Base-by-base conservation (phyloP, 2,888 invertebrate species). In the Hyppa rectilinea region DNA sequence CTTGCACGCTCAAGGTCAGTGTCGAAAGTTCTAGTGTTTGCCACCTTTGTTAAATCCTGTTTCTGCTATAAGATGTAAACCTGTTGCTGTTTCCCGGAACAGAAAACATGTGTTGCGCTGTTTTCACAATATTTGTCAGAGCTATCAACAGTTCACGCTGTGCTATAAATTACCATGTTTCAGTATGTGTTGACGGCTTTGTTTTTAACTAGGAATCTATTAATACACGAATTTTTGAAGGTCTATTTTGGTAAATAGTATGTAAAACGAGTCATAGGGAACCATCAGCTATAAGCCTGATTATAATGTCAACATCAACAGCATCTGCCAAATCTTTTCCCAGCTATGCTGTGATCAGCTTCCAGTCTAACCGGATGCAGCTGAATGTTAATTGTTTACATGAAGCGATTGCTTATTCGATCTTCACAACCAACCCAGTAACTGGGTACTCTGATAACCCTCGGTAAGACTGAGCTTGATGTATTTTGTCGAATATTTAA, bases 101-200 rank as follows among this genome's bases (percentile, higher is more conserved):
- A n/a, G 5, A 20, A n/a, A 59, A 31, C 52, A 67, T 59, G 26
- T 75, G 53, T 38, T 59, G 2, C 17, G 12, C 12, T 65, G 20
- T 62, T 36, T 49, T 60, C 53, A 80, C n/a, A 77, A 77, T 77
- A 68, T 77, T 77, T 77, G 53, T 60, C 59, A 45, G 58, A 34
- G 26, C 14, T 20, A 63, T 77, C 38, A 75, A 68, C 45, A 80
- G 45, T 80, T 80, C 80, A 80, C 53, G 26, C 49, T 49, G 12
- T 12, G 26, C 36, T 38, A 60, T 49, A 75, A 80, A 63, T 34
- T 26, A 23, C 26, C 5, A 23, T 49, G 23, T 59, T 59, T 75
- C 52, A 36, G 14, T 53, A 36, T 10, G 36, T 58, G 40, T 58
- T 67, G 61, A 58, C n/a, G 31, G 60, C 52, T 29, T 61, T 23